Evolutionary conservation across 92 coral and sea anemone species (phyloP).

Genomic region (Parazoanthus atlanticus): DNA sequence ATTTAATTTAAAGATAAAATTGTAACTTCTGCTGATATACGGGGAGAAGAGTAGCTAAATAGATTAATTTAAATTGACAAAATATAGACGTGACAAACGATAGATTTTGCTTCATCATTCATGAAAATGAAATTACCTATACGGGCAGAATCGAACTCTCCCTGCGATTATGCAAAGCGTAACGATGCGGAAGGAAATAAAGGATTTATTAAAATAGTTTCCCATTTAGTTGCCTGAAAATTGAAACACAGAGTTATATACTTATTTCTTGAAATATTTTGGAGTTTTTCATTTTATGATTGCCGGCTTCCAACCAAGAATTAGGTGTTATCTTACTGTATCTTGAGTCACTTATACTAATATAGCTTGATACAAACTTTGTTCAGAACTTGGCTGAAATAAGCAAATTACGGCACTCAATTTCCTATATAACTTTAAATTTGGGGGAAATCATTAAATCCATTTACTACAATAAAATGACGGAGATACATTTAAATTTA

Average conservation of each 20-base stretch:
- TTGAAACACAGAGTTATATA: not conserved
- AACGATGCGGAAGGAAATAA: not conserved
- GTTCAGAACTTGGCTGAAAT: not conserved
- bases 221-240: not conserved
- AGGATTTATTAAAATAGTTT: not conserved
- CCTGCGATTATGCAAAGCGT: not conserved
- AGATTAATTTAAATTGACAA: constrained; percentile 25
- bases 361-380: not conserved
- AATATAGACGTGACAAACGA: constrained; percentile 16
- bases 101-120: not conserved
- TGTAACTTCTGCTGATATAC: not conserved
- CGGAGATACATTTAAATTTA: constrained; percentile 75
- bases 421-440: constrained; percentile 31
- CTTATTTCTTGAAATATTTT: not conserved
- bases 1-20: not conserved
- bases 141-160: not conserved
- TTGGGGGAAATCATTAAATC: constrained; percentile 54
- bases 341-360: not conserved
- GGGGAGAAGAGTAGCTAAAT: not conserved
- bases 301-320: not conserved
- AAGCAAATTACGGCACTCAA: not conserved
- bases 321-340: not conserved
- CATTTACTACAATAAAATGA: constrained; percentile 78
- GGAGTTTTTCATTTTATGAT: not conserved
- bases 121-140: constrained; percentile 6